Conservation (phyloP, 2,888 invertebrate species). For the Lomographa bimaculata region DNA sequence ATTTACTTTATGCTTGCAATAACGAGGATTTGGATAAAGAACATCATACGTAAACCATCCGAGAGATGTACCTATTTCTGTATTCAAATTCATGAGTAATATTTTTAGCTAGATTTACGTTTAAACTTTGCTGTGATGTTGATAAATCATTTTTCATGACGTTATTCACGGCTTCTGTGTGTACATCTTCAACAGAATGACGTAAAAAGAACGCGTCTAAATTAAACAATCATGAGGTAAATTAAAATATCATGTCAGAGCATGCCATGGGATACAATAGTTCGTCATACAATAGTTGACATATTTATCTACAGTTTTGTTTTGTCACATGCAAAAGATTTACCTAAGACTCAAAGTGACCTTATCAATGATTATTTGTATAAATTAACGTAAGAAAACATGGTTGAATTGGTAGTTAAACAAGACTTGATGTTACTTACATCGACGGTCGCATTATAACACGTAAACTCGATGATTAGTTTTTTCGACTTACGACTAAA, state of each 20-base stretch:
- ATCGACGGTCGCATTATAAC: too few species aligned
- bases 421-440: too few species aligned
- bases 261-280: too few species aligned
- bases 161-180: constrained; percentile 2
- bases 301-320: constrained; percentile 21
- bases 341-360: constrained; percentile 2
- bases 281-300: constrained; percentile 1
- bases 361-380: constrained; percentile 7
- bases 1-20: too few species aligned
- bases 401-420: too few species aligned
- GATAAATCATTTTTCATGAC: constrained; percentile 10
- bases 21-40: too few species aligned
- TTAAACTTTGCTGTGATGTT: constrained; percentile 7
- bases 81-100: constrained; percentile 12
- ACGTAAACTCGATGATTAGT: too few species aligned
- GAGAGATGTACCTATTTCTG: constrained; percentile 9
- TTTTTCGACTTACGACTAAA: too few species aligned
- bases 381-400: neutral
- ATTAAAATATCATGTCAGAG: constrained; percentile 36
- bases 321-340: constrained; percentile 5
- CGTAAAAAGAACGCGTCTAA: constrained; percentile 10
- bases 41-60: too few species aligned
- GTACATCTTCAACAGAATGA: constrained; percentile 1
- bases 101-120: constrained; percentile 5
- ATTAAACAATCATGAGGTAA: constrained; percentile 36